Base-by-base conservation (phyloP, 92 coral and sea anemone genomes). In the Phenganax subtilis region DNA sequence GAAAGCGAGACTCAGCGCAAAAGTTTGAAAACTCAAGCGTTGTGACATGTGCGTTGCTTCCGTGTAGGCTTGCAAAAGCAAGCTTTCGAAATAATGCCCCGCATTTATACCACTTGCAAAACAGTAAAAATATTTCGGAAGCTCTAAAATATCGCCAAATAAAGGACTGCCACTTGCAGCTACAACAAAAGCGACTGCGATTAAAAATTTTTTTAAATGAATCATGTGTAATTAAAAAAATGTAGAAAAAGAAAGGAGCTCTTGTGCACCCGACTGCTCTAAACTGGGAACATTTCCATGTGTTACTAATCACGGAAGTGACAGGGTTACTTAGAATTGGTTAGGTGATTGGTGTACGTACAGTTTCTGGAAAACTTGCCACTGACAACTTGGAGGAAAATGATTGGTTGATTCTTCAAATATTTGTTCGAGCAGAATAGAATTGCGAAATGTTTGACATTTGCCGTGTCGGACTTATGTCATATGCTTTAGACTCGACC, bases 21-120 rank as follows among this genome's bases (percentile, higher is more conserved):
- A 86, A 10, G 87, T 10, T 8, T 83, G 60, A 55, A 84, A 60
- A 54, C 63, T 84, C 17, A 84, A 52, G 62, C 54, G 80, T 60
- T 80, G 85, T 9, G 84, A 77, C 30, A 81, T 15, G 47, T 79
- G 69, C 63, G 17, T 64, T 8, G 57, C 74, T 9, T 29, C 37
- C 61, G 59, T 54, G 16, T 62, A 78, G 2, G 73, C 73, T 6
- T 47, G 61, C 9, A 79, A 55, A 25, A 79, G 54, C 74, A 51
- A 9, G 17, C 25, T 57, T 8, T 44, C 12, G 1, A 60, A 79
- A 63, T 62, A 47, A 30, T 64, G 51, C 51, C 63, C 63, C 12
- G 31, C 14, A 1, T 20, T 64, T 11, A 68, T 54, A 30, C 73
- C 73, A 29, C n/a, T 5, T 52, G 83, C 83, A 79, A n/a, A 79